Evolutionary conservation across 1,140 invertebrate species (phyloP).

Genomic region (Drosophila melanogaster): DNA sequence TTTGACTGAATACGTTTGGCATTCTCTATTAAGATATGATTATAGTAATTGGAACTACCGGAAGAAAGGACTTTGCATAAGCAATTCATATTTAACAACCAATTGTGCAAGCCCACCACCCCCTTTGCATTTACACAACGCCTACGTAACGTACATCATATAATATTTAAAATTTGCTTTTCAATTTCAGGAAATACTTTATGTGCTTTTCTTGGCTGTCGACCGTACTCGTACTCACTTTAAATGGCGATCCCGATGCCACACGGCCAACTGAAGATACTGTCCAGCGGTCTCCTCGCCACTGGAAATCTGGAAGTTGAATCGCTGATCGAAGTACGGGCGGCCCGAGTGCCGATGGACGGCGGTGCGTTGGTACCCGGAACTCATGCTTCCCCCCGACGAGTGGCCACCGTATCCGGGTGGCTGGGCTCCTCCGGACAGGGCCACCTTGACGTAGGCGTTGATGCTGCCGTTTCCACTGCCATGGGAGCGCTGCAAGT

Average conservation of each 20-base stretch:
- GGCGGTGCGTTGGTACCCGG: slow-evolving; percentile 85
- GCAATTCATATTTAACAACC: no score
- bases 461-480: slow-evolving; percentile 82
- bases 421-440: slow-evolving; percentile 25
- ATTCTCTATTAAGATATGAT: no score
- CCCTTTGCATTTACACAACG: no score
- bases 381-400: slow-evolving; percentile 8
- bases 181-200: slow-evolving; percentile 7
- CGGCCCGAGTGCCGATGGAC: slow-evolving; percentile 85
- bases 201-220: slow-evolving; percentile 43
- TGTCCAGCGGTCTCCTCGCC: slow-evolving; percentile 12
- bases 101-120: no score
- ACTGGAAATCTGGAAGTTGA: slow-evolving; percentile 72
- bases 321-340: slow-evolving; percentile 85
- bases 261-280: slow-evolving; percentile 85
- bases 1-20: not conserved
- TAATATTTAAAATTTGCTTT: not conserved
- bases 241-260: slow-evolving; percentile 85
- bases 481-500: slow-evolving; percentile 83
- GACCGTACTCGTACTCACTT: slow-evolving; percentile 85
- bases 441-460: slow-evolving; percentile 85
- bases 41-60: no score
- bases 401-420: not conserved
- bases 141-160: no score
- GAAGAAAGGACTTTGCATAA: no score